Conservation (phyloP, 2,113 vertebrate species). For the Corynorhinus townsendii region DNA sequence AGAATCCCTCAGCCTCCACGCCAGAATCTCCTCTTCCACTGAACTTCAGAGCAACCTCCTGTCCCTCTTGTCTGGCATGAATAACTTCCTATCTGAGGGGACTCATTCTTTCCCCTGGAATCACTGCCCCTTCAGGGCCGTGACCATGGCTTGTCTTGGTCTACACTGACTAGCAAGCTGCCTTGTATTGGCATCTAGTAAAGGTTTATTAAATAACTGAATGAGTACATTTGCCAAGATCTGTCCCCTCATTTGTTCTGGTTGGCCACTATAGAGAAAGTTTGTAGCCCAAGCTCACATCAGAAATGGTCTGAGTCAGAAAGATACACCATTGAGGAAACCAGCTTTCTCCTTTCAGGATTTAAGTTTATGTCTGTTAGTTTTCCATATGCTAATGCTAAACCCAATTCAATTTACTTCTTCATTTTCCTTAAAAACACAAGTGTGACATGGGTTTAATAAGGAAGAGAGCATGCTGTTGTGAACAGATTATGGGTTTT, state of each 20-base stretch:
- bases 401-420: background rate
- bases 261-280: background rate
- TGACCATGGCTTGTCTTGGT: background rate
- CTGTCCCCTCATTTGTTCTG: background rate
- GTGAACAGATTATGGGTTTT: background rate
- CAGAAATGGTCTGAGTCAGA: background rate
- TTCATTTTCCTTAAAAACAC: background rate
- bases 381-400: conserved; percentile 32
- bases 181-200: background rate
- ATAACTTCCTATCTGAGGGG: background rate
- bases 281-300: background rate
- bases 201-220: background rate
- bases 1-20: background rate
- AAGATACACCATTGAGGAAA: background rate
- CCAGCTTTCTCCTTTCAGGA: background rate
- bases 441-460: background rate
- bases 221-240: background rate
- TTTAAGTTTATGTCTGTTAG: background rate
- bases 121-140: background rate
- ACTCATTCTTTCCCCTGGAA: background rate
- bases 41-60: background rate
- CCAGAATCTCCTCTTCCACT: background rate
- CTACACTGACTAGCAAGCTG: background rate
- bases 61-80: background rate
- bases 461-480: background rate